Percentiles rank a stretch among this genome's conserved stretches.
phyloP scores from a whole-genome alignment of 2,113 vertebrate species.

The Barbus barbus region DNA sequence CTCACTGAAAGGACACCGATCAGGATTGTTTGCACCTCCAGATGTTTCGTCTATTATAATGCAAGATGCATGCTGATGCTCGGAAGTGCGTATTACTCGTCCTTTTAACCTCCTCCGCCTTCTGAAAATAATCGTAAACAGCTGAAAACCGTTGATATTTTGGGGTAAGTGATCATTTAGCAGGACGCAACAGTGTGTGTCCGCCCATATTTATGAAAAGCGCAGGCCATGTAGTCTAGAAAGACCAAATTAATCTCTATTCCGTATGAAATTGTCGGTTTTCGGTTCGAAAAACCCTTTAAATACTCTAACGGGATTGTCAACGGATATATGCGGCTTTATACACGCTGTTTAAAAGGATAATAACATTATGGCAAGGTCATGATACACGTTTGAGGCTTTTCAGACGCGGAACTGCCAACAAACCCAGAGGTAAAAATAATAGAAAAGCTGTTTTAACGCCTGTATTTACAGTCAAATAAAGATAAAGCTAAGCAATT shows the following conservation, averaged over 20 bases:
- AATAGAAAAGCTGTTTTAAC: neutral
- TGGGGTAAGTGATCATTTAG: conserved; percentile 72
- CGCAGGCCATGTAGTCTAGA: conserved; percentile 68
- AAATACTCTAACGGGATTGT: neutral
- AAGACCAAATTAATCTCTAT: neutral
- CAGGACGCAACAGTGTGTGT: conserved; percentile 68
- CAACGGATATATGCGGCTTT: neutral
- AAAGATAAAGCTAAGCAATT: too few species aligned
- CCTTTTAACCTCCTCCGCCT: conserved; percentile 29
- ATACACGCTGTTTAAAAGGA: neutral
- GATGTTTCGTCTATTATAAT: conserved; percentile 39
- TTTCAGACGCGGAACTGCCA: conserved; percentile 18
- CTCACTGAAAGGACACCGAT: too few species aligned
- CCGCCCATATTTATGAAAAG: conserved; percentile 77
- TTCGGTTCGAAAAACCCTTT: neutral
- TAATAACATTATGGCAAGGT: neutral
- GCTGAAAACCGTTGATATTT: conserved; percentile 58
- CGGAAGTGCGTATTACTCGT: conserved; percentile 17
- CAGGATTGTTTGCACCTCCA: conserved; percentile 37
- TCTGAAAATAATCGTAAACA: conserved; percentile 52
- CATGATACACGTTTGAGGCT: neutral
- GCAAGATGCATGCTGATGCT: conserved; percentile 54
- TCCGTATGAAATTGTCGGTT: neutral
- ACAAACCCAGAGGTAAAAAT: neutral
- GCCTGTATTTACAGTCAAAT: neutral